These are phyloP conservation scores for Echinometra lucunter DNA, from an alignment of 53 echinoderm and acorn worm genomes.

Conservation along the genomic window DNA sequence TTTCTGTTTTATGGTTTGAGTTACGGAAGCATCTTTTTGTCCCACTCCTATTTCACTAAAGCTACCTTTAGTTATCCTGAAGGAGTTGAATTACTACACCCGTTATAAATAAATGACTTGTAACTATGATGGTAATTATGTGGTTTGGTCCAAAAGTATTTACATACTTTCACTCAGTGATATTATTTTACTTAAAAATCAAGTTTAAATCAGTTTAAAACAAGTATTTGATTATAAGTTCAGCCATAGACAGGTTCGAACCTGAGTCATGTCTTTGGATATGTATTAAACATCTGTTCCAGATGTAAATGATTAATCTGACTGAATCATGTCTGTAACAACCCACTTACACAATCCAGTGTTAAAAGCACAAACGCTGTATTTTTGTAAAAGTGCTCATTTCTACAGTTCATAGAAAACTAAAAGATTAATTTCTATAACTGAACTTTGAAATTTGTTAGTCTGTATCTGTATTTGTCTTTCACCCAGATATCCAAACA, in stretches of 20 bases:
- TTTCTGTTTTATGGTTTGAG: too few relatives aligned
- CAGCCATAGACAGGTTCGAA: background rate
- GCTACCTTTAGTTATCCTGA: too few relatives aligned
- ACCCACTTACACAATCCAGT: too few relatives aligned
- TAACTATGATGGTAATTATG: background rate
- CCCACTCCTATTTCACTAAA: too few relatives aligned
- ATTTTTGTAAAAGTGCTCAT: background rate
- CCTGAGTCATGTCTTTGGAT: too few relatives aligned
- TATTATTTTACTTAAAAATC: background rate
- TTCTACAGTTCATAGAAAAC: background rate
- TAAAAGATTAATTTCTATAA: background rate
- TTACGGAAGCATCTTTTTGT: too few relatives aligned
- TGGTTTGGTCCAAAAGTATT: too few relatives aligned
- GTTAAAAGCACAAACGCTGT: background rate
- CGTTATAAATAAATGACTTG: background rate
- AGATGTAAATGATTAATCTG: too few relatives aligned
- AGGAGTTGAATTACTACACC: background rate
- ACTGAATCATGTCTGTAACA: too few relatives aligned
- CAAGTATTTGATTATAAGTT: background rate
- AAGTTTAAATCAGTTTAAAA: background rate
- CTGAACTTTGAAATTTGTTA: background rate
- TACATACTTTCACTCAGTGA: background rate
- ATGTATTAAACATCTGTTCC: too few relatives aligned
- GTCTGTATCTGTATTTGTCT: background rate
- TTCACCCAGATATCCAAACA: conserved; percentile 60